These are phyloP conservation scores for Macrophya annulata DNA, from an alignment of 2,888 invertebrate genomes.

Conservation along the genomic window DNA sequence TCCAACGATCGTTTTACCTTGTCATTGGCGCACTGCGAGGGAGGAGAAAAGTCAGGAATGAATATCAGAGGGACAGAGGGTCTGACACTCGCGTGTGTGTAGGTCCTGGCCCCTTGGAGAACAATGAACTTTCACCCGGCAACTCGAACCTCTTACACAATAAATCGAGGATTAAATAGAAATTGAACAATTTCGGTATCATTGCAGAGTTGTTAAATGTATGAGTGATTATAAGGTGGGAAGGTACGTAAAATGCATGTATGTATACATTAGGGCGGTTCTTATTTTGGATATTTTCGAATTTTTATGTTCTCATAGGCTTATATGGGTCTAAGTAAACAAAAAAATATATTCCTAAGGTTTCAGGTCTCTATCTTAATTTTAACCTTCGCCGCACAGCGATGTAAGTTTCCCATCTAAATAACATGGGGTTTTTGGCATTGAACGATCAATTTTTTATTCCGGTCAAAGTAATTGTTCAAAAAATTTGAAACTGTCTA, in stretches of 20 bases:
- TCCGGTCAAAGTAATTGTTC: too few species aligned
- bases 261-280: too few species aligned
- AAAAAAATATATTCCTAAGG: too few species aligned
- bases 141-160: background rate
- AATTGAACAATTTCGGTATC: background rate
- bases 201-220: background rate
- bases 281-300: too few species aligned
- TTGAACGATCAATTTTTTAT: too few species aligned
- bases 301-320: too few species aligned
- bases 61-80: background rate
- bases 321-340: too few species aligned
- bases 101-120: background rate
- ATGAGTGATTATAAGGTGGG: background rate
- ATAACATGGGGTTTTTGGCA: too few species aligned
- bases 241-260: background rate
- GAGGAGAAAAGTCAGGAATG: background rate
- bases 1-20: background rate
- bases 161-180: slow-evolving; percentile 18
- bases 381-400: too few species aligned
- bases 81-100: background rate
- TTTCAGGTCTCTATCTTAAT: too few species aligned
- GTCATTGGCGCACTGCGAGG: background rate
- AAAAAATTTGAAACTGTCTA: too few species aligned
- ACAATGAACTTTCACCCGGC: slow-evolving; percentile 39
- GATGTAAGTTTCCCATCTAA: too few species aligned